Base-by-base conservation (phyloP, 2,113 vertebrate genomes). In the Siphamia tubifer region DNA sequence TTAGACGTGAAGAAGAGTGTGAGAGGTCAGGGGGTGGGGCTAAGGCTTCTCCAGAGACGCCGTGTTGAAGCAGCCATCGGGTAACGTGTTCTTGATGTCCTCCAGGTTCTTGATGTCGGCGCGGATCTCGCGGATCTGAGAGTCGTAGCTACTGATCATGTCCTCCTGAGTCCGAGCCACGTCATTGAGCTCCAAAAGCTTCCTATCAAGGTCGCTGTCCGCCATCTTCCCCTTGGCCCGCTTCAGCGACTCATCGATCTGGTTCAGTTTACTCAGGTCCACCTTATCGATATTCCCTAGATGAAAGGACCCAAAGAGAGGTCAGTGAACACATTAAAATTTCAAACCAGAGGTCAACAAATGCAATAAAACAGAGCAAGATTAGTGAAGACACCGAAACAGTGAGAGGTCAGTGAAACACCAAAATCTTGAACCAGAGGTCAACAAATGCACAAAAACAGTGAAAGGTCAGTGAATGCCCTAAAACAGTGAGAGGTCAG, bases 31-130 rank as follows among this genome's bases (percentile, higher is more conserved):
- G 4, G 27, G 60, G 45, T 8, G 27, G 58, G 47, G 70, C 69
- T 92, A 94, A 28, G 96, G 94, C 70, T 89, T 94, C 86, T 99
- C 98, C 34, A 99, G 94, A 68, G 95, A 95, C 12, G 95, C 94
- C 70, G 96, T 98, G 90, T 99, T 99, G 81, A 96, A 99, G 90
- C 98, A 99, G 87, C 96, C 98, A 0, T 93, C 88, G 0, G 98
- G 98, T 80, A 99, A 88, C 47, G 96, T 96, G 78, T 94, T 96
- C 92, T 92, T 96, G 93, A 99, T 98, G 90, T 99, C 97, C 7
- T 96, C 94, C 49, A 99, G 93, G 87, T 98, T 99, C 81, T 28
- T 85, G 74, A 99, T 98, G 92, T 99, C 98, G 32, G 92, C 93
- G 44, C 91, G 81, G 82, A 99, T 98, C 87, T 98, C 94, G 4